These are phyloP conservation scores for Macrophya alboannulata DNA, from an alignment of 2,888 invertebrate genomes.

Conservation along the genomic window DNA sequence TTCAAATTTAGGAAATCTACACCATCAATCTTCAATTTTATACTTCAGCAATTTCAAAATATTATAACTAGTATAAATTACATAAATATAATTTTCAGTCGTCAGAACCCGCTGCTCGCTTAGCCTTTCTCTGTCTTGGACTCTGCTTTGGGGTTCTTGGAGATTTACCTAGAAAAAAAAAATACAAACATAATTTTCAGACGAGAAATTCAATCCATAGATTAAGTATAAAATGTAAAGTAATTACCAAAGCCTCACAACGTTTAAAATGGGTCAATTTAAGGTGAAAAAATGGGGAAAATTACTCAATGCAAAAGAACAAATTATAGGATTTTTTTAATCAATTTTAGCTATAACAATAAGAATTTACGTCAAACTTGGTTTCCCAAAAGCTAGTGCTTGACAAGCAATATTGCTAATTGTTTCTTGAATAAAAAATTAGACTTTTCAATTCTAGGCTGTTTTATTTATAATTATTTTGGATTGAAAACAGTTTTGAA, in stretches of 20 bases:
- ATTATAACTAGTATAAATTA: constrained; percentile 57
- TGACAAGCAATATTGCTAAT: neutral
- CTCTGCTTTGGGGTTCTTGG: constrained; percentile 86
- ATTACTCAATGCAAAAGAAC: too few species aligned
- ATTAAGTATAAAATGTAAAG: neutral
- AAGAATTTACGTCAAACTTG: too few species aligned
- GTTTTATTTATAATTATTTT: too few species aligned
- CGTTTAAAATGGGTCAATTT: too few species aligned
- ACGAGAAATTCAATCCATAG: neutral
- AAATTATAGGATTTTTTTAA: too few species aligned
- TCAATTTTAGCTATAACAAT: too few species aligned
- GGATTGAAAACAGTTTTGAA: neutral
- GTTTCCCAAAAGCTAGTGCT: too few species aligned
- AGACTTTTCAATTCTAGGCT: neutral
- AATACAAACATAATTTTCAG: neutral
- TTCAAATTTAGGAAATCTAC: constrained; percentile 25
- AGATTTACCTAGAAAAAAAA: constrained; percentile 86
- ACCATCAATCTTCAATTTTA: constrained; percentile 37
- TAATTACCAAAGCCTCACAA: too few species aligned
- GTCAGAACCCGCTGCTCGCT: constrained; percentile 88
- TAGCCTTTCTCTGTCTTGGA: constrained; percentile 90
- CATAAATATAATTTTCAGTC: constrained; percentile 79
- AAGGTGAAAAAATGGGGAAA: too few species aligned
- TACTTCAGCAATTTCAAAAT: constrained; percentile 44
- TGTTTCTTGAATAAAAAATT: neutral